A percentile compares a stretch with the other conserved stretches of the same genome.
phyloP scores from a whole-genome alignment of 2,113 vertebrate genomes.

The Otocyon megalotis region DNA sequence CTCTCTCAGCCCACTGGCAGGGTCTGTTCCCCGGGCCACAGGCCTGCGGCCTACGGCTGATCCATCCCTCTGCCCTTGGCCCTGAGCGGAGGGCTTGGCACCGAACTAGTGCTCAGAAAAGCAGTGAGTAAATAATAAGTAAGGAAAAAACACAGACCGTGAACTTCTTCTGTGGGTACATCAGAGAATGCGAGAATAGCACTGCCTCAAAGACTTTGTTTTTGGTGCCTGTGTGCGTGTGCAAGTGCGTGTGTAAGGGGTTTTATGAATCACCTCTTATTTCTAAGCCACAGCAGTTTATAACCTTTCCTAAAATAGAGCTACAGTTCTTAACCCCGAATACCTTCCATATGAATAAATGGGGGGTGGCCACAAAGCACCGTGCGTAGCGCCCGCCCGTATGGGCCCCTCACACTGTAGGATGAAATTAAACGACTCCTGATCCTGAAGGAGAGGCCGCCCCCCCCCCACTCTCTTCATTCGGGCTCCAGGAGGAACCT shows the following conservation, averaged over 20 bases:
- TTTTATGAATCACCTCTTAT: constrained; percentile 53
- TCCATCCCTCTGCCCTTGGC: background rate
- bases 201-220: background rate
- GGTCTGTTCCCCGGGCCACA: background rate
- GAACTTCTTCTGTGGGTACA: background rate
- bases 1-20: background rate
- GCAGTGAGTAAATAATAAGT: background rate
- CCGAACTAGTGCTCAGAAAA: background rate
- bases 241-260: background rate
- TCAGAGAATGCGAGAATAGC: constrained; percentile 20
- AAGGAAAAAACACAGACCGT: background rate
- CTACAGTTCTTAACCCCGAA: constrained; percentile 35
- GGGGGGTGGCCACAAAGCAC: background rate
- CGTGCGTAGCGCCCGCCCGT: background rate
- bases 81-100: background rate
- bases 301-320: constrained; percentile 43
- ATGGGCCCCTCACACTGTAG: background rate
- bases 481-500: background rate
- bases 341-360: background rate
- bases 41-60: background rate
- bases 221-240: background rate
- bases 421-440: background rate
- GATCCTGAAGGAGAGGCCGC: background rate
- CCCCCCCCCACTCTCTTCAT: background rate
- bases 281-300: constrained; percentile 31